Evolutionary conservation across 2,113 vertebrate species (phyloP).

Genomic region (Nannospalax galili): DNA sequence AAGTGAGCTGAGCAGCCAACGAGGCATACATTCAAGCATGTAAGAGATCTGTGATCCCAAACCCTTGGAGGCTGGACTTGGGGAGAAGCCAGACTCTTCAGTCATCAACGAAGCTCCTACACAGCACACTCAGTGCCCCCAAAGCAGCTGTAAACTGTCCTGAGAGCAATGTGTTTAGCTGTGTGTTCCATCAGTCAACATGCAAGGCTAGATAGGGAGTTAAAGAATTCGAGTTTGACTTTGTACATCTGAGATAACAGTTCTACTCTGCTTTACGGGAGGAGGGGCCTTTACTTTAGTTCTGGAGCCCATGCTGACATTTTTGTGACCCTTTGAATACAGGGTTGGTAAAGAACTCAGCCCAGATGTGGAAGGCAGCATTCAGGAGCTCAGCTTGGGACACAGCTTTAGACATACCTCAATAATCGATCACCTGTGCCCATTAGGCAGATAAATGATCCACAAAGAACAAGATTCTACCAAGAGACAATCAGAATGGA

Average conservation of each 20-base stretch:
- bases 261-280: background rate
- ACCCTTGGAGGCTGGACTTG: background rate
- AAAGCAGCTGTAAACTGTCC: background rate
- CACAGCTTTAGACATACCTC: background rate
- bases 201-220: background rate
- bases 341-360: background rate
- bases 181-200: background rate
- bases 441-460: background rate
- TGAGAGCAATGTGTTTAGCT: background rate
- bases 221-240: background rate
- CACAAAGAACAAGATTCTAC: background rate
- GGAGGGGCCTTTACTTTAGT: background rate
- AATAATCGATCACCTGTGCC: background rate
- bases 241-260: background rate
- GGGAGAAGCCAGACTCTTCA: background rate
- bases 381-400: no score
- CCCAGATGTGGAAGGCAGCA: background rate
- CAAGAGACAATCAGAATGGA: background rate
- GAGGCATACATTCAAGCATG: background rate
- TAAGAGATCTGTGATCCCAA: background rate
- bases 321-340: background rate
- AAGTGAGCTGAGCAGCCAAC: background rate
- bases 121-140: background rate
- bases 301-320: no score
- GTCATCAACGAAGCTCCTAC: background rate